phyloP scores from a whole-genome alignment of 2,888 invertebrate species.

The Agrochola lota region DNA sequence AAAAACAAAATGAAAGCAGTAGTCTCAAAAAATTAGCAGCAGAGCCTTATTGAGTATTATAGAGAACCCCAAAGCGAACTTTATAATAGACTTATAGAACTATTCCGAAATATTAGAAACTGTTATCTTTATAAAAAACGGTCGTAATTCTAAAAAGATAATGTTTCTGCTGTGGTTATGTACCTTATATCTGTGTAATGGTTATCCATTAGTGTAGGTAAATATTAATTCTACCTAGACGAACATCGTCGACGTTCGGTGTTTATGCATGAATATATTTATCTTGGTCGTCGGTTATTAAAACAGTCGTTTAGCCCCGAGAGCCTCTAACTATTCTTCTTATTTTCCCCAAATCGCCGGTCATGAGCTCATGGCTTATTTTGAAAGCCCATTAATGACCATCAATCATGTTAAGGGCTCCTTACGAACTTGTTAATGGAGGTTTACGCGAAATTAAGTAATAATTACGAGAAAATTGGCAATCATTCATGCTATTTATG shows the following conservation, averaged over 20 bases:
- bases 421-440: neutral
- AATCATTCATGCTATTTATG: neutral
- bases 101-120: too few relatives aligned
- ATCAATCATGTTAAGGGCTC: slow-evolving; percentile 27
- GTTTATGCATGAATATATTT: neutral
- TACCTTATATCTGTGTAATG: neutral
- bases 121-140: neutral
- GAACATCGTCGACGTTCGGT: neutral
- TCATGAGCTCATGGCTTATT: neutral
- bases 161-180: neutral
- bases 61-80: too few relatives aligned
- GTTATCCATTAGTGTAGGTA: neutral
- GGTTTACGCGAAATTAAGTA: slow-evolving; percentile 27
- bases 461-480: slow-evolving; percentile 13
- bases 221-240: slow-evolving; percentile 1
- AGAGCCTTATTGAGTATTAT: too few relatives aligned
- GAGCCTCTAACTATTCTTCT: too few relatives aligned
- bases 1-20: too few relatives aligned
- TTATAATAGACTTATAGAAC: too few relatives aligned
- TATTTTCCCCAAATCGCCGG: too few relatives aligned
- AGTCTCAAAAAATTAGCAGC: too few relatives aligned
- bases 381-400: slow-evolving; percentile 21
- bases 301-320: neutral
- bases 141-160: neutral
- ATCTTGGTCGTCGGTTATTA: neutral